Conservation (phyloP, 2,888 invertebrate species). For the Hirtodrosophila histrioides region DNA sequence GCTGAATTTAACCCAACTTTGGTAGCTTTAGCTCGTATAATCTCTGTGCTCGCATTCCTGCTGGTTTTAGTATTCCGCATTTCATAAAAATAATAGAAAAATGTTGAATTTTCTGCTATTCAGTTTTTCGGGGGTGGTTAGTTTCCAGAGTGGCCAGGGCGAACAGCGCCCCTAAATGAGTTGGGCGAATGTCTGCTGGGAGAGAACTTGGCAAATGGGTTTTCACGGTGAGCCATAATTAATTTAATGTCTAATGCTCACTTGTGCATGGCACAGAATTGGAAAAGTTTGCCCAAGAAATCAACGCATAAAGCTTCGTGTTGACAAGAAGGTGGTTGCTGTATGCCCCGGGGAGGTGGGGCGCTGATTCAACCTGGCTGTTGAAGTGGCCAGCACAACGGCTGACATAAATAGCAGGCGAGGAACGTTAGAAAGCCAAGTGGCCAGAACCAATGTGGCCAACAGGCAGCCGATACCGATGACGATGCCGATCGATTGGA, state of each 20-base stretch:
- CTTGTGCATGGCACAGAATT: conserved; percentile 42
- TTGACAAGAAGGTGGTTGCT: conserved; percentile 25
- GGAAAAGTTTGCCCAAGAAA: conserved; percentile 54
- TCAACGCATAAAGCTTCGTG: conserved; percentile 8
- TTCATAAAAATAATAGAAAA: conserved; percentile 22
- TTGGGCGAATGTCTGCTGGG: conserved; percentile 1
- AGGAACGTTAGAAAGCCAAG: conserved; percentile 58
- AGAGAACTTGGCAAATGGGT: conserved; percentile 21
- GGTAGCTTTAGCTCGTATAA: background rate
- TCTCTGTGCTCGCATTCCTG: conserved; percentile 8
- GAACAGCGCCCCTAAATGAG: conserved; percentile 5
- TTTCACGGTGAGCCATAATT: conserved; percentile 59
- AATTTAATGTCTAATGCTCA: conserved; percentile 61
- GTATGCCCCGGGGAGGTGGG: background rate
- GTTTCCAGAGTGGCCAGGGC: conserved; percentile 3
- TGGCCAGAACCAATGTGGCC: conserved; percentile 54
- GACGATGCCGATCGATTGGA: conserved; percentile 46
- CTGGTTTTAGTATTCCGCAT: conserved; percentile 28
- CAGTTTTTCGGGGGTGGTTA: conserved; percentile 34
- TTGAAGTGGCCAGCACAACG: conserved; percentile 4
- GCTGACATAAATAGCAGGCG: conserved; percentile 59
- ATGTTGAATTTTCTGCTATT: conserved; percentile 49
- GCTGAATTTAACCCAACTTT: background rate
- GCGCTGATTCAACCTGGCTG: background rate
- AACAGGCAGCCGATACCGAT: conserved; percentile 25